Percentiles rank a stretch among this genome's conserved stretches.
Conservation (phyloP, 2,113 vertebrate species). For the Anguilla japonica region DNA sequence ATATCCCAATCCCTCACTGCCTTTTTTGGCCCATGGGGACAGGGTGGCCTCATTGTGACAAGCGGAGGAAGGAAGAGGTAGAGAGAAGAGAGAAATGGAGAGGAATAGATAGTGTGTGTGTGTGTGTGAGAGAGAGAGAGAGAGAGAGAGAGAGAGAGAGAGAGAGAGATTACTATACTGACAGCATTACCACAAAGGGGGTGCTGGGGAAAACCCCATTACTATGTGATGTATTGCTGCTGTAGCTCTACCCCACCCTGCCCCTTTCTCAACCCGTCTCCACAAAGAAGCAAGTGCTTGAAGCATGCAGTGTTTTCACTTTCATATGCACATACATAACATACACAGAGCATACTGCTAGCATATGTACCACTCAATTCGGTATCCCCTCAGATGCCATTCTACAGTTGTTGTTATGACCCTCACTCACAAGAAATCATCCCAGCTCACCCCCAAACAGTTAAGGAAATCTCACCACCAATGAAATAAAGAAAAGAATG, state of each 20-base stretch:
- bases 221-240: not conserved
- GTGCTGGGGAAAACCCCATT: not conserved
- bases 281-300: too few species aligned
- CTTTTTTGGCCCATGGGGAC: not conserved
- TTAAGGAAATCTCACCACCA: too few species aligned
- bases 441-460: too few species aligned
- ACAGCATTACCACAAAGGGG: not conserved
- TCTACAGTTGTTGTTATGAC: not conserved
- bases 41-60: slow-evolving; percentile 13
- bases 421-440: not conserved
- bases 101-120: not conserved
- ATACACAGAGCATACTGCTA: not conserved
- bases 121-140: too few species aligned
- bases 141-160: not conserved
- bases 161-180: not conserved
- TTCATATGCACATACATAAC: not conserved
- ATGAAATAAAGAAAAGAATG: too few species aligned
- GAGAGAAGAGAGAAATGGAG: not conserved
- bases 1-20: not conserved
- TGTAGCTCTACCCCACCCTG: not conserved
- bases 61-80: not conserved
- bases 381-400: not conserved
- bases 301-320: not conserved
- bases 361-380: not conserved
- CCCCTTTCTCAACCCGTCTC: not conserved